Evolutionary conservation across 2,888 invertebrate species (phyloP), one percentile per base, ranked within the genome.

Genomic region (Boloria selene): DNA sequence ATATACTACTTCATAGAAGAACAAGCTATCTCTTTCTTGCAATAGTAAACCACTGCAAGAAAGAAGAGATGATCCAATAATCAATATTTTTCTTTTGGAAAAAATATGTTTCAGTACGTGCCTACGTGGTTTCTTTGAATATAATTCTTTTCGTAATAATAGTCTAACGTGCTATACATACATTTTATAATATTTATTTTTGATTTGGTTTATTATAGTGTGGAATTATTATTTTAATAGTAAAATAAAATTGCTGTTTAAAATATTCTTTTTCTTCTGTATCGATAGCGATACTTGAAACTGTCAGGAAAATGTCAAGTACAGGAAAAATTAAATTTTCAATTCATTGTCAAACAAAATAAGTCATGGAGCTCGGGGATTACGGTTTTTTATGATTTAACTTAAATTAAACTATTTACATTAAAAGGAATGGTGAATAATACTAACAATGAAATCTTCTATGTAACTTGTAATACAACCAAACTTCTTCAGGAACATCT

Each of bases 1-100:
- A 50, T 50, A 14, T 4, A 14, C 22, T 50, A 38, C 7, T 38
- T 7, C 10, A 38, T 38, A 38, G 10, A 38, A 2, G 31, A 2
- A n/a, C 10, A 3, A 14, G 45, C 42, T 42, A 26, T 63, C 62
- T 55, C 62, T 49, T 63, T 63, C n/a, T 55, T 18, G 55, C 38
- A 16, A 6, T 26, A 42, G 3, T 2, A 7, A 49, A 18, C 22
- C 14, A 6, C 4, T 7, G 13, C 3, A 6, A 49, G 54, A 42
- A 17, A 49, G 55, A 50, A 63, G 62, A 50, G 62, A 63, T 49
- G 16, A 47, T 47, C 38, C 13, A 44, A 42, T 42, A n/a, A n/a
- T n/a, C n/a, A n/a, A n/a, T 3, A 51, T 42, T 61, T n/a, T 7
- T 1, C 7, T 14, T 42, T 38, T 18, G 10, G 1, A 55, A 7